phyloP scores from a whole-genome alignment of 2,113 vertebrate species.

The Aegithalos caudatus region DNA sequence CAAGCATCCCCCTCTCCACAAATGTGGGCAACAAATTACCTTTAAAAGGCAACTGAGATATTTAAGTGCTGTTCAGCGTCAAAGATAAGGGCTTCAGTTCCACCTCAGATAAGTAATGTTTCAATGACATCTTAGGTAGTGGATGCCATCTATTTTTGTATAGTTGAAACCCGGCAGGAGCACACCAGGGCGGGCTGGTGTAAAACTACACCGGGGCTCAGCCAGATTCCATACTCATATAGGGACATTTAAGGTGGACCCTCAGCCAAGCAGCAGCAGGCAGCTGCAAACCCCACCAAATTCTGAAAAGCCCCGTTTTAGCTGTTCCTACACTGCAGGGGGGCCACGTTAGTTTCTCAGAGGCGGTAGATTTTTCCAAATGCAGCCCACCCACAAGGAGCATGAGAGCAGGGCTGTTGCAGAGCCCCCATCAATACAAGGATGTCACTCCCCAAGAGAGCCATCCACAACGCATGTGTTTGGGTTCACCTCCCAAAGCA shows the following conservation, averaged over 20 bases:
- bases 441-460: background rate
- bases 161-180: slow-evolving; percentile 4
- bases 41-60: slow-evolving; percentile 29
- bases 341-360: background rate
- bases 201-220: slow-evolving; percentile 55
- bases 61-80: background rate
- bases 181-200: slow-evolving; percentile 20
- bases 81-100: slow-evolving; percentile 29
- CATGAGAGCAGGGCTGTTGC: accelerated
- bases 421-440: accelerated
- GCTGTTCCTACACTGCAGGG: background rate
- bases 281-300: background rate
- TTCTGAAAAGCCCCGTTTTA: background rate
- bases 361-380: accelerated
- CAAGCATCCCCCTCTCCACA: background rate
- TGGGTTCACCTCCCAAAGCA: background rate
- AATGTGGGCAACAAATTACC: background rate
- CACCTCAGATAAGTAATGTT: slow-evolving; percentile 26
- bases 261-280: background rate
- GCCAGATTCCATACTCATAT: background rate
- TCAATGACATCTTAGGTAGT: slow-evolving; percentile 43
- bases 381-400: accelerated
- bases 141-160: slow-evolving; percentile 48
- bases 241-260: slow-evolving; percentile 60
- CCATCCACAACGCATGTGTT: accelerated